A percentile compares a stretch with the other conserved stretches of the same genome.
Conservation (phyloP, 2,797 vertebrate species). For the Sebastes hubbsi region DNA sequence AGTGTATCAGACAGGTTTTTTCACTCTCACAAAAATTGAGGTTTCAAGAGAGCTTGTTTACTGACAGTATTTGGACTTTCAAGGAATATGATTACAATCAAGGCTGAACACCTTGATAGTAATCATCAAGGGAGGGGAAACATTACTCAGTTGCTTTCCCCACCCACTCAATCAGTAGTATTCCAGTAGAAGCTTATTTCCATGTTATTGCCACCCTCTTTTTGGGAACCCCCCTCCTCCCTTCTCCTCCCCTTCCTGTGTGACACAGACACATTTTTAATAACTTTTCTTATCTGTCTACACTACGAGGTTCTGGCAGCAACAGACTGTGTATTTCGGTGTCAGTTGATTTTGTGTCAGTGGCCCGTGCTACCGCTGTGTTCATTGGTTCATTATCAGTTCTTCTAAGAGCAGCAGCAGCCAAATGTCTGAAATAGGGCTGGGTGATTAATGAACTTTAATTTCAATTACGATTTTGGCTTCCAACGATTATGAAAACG, state of each 20-base stretch:
- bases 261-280: neutral
- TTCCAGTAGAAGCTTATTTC: neutral
- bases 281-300: neutral
- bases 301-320: neutral
- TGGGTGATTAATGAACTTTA: neutral
- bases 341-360: neutral
- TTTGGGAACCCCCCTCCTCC: neutral
- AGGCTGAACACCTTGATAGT: neutral
- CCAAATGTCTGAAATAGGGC: neutral
- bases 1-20: no score
- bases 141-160: neutral
- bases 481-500: neutral
- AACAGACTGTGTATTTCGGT: neutral
- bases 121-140: neutral
- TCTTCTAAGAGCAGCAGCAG: neutral
- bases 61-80: neutral
- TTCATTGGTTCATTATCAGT: neutral
- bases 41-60: neutral
- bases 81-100: neutral
- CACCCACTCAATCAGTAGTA: neutral
- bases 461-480: neutral
- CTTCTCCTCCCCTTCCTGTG: neutral
- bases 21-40: neutral
- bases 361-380: neutral
- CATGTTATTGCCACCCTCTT: neutral